Evolutionary conservation across 1,140 invertebrate genomes (phyloP).

Genomic region (Muscidifurax raptorellus): DNA sequence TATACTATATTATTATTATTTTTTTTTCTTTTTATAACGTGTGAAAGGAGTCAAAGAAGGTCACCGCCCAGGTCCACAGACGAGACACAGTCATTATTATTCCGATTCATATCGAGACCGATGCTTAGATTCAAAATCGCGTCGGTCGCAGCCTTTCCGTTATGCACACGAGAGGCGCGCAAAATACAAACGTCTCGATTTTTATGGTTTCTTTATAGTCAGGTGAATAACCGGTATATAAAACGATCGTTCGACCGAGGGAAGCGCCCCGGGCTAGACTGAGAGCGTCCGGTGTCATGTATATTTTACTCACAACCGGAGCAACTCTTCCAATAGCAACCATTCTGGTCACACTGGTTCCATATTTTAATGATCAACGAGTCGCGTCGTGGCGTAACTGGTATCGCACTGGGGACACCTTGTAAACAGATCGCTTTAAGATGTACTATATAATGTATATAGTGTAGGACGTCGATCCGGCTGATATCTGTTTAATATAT

Average conservation of each 20-base stretch:
- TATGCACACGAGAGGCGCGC: background rate
- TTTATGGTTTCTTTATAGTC: background rate
- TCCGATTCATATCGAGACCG: constrained; percentile 16
- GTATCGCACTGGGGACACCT: constrained; percentile 70
- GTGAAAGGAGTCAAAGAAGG: background rate
- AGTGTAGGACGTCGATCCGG: constrained; percentile 8
- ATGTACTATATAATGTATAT: background rate
- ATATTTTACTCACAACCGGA: constrained; percentile 59
- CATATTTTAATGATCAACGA: constrained; percentile 72
- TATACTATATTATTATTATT: background rate
- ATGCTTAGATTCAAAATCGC: constrained; percentile 46
- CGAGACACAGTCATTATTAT: background rate
- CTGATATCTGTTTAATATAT: background rate
- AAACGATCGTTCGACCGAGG: background rate
- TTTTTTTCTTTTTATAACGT: background rate
- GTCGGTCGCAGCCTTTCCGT: constrained; percentile 2
- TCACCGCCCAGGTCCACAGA: constrained; percentile 8
- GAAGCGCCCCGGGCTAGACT: constrained; percentile 65
- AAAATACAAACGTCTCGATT: background rate
- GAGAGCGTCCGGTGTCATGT: constrained; percentile 66
- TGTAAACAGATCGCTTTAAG: background rate
- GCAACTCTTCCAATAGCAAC: constrained; percentile 75
- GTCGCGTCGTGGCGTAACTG: constrained; percentile 67
- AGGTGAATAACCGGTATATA: background rate
- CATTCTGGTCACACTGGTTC: constrained; percentile 76